Base-by-base conservation (phyloP, 1,140 invertebrate species). In the Drosophila takahashii region DNA sequence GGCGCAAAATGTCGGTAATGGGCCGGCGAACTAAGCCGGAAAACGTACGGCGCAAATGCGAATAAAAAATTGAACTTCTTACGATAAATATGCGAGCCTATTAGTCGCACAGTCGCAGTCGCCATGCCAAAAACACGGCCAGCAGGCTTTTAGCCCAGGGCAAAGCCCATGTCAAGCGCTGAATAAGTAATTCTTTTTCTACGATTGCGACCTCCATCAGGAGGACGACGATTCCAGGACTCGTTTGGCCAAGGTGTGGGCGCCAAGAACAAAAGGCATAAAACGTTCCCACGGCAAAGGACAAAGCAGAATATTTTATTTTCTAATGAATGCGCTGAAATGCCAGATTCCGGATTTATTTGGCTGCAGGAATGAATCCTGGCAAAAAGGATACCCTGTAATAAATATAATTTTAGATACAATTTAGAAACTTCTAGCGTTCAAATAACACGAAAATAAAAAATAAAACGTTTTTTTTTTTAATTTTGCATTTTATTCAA, bases 1-100 rank as follows among this genome's bases (percentile, higher is more conserved):
- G 39, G 42, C 16, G 16, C n/a, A 84, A 86, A 79, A 86, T 67
- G 78, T 72, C 72, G 62, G 79, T 87, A 87, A 87, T 86, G 83
- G 79, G 47, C 62, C 45, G 36, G 56, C 37, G 22, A 45, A 67
- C 65, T 77, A 86, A 86, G 79, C 83, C 79, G 70, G 75, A 76
- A 84, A 59, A 54, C 56, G 52, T 58, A 62, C 16, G 16, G 13
- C 45, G 27, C 29, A 61, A 78, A 70, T 47, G 77, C 41, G 81
- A 69, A 85, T 89, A 87, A 87, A 87, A 87, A 87, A 87, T 87
- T 87, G 75, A 89, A 83, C 79, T 89, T 86, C 71, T 89, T 87
- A 77, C 52, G 70, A 79, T 71, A 79, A 89, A 81, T 79, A 83
- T 76, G 60, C 72, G 76, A 83, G 83, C 70, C 83, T 87, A 87